Evolutionary conservation across 2,888 invertebrate species (phyloP).

Genomic region (Heliconius ethilla): DNA sequence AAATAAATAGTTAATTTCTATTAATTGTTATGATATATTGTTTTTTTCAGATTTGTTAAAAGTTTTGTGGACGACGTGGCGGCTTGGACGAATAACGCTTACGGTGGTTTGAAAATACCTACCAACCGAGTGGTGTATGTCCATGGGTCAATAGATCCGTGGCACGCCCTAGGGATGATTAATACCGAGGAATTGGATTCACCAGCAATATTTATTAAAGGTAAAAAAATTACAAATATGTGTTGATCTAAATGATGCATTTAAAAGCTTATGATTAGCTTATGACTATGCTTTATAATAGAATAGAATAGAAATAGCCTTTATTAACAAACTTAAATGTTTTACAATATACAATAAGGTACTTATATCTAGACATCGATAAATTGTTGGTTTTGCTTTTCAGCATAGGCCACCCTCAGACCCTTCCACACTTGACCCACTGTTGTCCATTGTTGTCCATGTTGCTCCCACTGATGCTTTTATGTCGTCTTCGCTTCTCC

Average conservation of each 20-base stretch:
- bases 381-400: too few species aligned
- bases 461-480: too few species aligned
- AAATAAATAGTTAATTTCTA: not conserved
- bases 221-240: slow-evolving; percentile 62
- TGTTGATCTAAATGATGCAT: not conserved
- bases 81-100: slow-evolving; percentile 88
- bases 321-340: too few species aligned
- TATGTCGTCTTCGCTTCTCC: too few species aligned
- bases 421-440: too few species aligned
- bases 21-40: not conserved
- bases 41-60: slow-evolving; percentile 79
- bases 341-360: too few species aligned
- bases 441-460: too few species aligned
- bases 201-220: slow-evolving; percentile 88
- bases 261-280: not conserved
- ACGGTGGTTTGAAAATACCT: slow-evolving; percentile 88
- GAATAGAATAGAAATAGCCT: too few species aligned
- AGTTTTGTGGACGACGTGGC: slow-evolving; percentile 84
- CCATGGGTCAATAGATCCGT: slow-evolving; percentile 94
- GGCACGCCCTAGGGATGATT: slow-evolving; percentile 90
- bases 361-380: too few species aligned
- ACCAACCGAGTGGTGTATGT: slow-evolving; percentile 90
- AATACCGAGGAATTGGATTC: slow-evolving; percentile 78
- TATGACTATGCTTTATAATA: not conserved
- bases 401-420: too few species aligned